Evolutionary conservation across 1,140 invertebrate genomes (phyloP).

Genomic region (Atta colombica): DNA sequence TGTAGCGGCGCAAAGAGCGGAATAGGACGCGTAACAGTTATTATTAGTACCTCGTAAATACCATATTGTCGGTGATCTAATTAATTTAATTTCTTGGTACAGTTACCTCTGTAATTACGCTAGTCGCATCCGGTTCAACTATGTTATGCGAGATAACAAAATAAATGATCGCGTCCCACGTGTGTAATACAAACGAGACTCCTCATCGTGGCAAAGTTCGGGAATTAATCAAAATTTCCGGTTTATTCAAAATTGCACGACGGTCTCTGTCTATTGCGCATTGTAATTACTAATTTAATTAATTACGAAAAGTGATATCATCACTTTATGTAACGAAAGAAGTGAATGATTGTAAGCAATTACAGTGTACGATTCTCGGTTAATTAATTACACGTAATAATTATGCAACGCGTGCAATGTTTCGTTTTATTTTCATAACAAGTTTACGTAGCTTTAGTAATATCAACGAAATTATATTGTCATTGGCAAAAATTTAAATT

Average conservation of each 20-base stretch:
- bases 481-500: conserved; percentile 17
- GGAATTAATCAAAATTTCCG: conserved; percentile 62
- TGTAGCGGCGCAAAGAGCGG: conserved; percentile 10
- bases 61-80: conserved; percentile 52
- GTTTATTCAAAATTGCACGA: conserved; percentile 50
- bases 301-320: conserved; percentile 62
- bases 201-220: conserved; percentile 48
- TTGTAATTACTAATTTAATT: conserved; percentile 63
- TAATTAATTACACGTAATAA: conserved; percentile 53
- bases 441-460: conserved; percentile 3
- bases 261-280: conserved; percentile 42
- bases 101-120: conserved; percentile 50
- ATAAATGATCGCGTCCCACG: conserved; percentile 54
- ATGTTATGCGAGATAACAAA: conserved; percentile 49
- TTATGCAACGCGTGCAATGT: conserved; percentile 33
- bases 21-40: conserved; percentile 25
- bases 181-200: conserved; percentile 49
- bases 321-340: conserved; percentile 42
- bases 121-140: conserved; percentile 42
- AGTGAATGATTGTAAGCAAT: conserved; percentile 52
- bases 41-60: conserved; percentile 53
- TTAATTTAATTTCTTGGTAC: conserved; percentile 61
- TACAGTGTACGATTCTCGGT: conserved; percentile 40
- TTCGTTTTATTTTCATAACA: conserved; percentile 31
- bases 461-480: conserved; percentile 3